Percentiles rank a stretch among this genome's conserved stretches.
Conservation (phyloP, 2,797 vertebrate species). For the Pseudochirops corinnae region DNA sequence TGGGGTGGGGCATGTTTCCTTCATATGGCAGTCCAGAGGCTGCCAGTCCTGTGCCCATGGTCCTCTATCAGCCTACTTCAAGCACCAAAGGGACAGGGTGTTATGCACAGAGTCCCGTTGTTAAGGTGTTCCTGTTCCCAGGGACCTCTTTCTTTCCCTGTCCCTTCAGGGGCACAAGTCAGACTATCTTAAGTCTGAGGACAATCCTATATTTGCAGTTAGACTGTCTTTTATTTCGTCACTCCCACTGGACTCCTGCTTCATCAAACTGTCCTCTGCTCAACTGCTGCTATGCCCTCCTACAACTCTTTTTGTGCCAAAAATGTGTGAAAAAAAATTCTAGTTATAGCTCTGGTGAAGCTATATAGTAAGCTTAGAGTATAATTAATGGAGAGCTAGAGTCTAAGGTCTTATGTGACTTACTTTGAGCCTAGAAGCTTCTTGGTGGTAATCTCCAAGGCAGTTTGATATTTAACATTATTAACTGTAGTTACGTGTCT, state of each 20-base stretch:
- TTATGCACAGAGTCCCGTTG: background rate
- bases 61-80: background rate
- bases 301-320: background rate
- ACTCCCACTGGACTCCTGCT: background rate
- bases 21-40: background rate
- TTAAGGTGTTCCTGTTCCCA: background rate
- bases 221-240: background rate
- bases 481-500: background rate
- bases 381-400: slow-evolving; percentile 8
- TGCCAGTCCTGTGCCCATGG: background rate
- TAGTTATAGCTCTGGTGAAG: background rate
- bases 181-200: background rate
- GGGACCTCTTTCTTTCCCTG: background rate
- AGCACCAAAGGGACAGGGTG: background rate
- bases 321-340: background rate
- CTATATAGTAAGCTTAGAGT: slow-evolving; percentile 10
- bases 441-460: slow-evolving; percentile 56
- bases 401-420: background rate
- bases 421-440: slow-evolving; percentile 52
- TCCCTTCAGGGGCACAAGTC: background rate
- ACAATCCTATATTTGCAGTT: background rate
- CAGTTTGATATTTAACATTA: background rate
- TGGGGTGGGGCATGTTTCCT: background rate
- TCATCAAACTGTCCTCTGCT: background rate
- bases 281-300: background rate